Conservation (phyloP, 2,888 invertebrate species). For the Dicranocentrus wangi region DNA sequence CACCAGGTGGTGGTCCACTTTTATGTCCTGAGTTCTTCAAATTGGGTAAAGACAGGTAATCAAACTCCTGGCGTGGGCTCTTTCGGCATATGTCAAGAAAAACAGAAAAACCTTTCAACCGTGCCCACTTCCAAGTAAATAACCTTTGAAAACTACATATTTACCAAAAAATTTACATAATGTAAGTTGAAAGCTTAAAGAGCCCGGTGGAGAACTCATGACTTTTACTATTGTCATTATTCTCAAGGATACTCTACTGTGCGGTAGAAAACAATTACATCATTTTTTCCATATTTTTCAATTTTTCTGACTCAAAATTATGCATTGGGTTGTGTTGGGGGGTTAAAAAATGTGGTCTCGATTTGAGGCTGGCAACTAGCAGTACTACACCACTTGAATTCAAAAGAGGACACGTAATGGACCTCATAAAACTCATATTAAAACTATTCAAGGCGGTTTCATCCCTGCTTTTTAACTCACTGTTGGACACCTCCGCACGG, state of each 20-base stretch:
- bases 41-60: constrained; percentile 49
- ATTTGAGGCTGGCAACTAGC: neutral
- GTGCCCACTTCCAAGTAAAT: constrained; percentile 29
- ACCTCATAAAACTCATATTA: constrained; percentile 23
- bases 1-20: constrained; percentile 54
- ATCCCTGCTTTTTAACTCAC: constrained; percentile 16
- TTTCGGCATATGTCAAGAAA: constrained; percentile 37
- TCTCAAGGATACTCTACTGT: neutral
- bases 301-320: neutral
- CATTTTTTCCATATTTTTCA: constrained; percentile 1
- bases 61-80: constrained; percentile 45
- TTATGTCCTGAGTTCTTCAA: constrained; percentile 37
- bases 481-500: constrained; percentile 10
- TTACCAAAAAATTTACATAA: constrained; percentile 34
- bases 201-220: too few species aligned
- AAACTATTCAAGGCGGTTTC: constrained; percentile 7
- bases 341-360: neutral
- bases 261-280: constrained; percentile 1
- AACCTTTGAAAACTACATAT: constrained; percentile 11
- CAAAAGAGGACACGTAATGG: constrained; percentile 1
- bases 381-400: neutral
- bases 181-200: neutral
- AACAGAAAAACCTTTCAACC: constrained; percentile 24
- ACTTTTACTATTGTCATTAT: neutral
- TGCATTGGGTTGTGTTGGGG: neutral